A percentile compares a stretch with the other conserved stretches of the same genome.
These are phyloP conservation scores for Etheostoma cragini DNA, from an alignment of 2,113 vertebrate genomes.

Conservation along the genomic window DNA sequence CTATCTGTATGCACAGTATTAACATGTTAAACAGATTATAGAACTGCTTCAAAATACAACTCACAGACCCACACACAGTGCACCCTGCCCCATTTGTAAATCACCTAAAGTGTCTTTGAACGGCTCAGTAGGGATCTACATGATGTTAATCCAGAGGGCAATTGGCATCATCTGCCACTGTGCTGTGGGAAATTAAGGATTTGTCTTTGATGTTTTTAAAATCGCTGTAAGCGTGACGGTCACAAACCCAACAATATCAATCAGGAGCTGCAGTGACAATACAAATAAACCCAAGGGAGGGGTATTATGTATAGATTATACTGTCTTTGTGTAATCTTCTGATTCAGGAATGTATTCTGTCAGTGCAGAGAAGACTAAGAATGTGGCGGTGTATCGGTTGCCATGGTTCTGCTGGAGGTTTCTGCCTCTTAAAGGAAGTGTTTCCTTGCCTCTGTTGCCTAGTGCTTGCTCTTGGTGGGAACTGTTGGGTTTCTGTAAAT, in stretches of 20 bases:
- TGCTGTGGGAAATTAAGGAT: conserved; percentile 57
- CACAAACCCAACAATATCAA: conserved; percentile 37
- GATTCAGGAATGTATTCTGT: conserved; percentile 1
- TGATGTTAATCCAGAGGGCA: conserved; percentile 59
- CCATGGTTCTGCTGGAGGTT: too few species aligned
- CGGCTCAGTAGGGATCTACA: conserved; percentile 39
- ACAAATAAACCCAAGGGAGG: conserved; percentile 7
- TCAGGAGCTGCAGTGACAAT: conserved; percentile 33
- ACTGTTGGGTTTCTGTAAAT: too few species aligned
- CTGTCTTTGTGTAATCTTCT: background rate
- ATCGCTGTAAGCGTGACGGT: conserved; percentile 57
- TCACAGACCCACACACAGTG: background rate
- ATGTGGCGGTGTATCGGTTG: background rate
- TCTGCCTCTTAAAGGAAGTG: too few species aligned
- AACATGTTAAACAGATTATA: conserved; percentile 11
- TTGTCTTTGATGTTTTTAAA: conserved; percentile 72
- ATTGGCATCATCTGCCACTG: conserved; percentile 24
- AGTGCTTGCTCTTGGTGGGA: too few species aligned
- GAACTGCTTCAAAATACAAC: conserved; percentile 13
- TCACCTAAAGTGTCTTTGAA: conserved; percentile 45
- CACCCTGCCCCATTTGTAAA: conserved; percentile 17
- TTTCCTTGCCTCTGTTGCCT: too few species aligned
- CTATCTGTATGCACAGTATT: background rate
- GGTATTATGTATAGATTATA: background rate
- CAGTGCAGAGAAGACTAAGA: background rate